phyloP scores from a whole-genome alignment of 1,140 invertebrate genomes.

The Globodera rostochiensis region DNA sequence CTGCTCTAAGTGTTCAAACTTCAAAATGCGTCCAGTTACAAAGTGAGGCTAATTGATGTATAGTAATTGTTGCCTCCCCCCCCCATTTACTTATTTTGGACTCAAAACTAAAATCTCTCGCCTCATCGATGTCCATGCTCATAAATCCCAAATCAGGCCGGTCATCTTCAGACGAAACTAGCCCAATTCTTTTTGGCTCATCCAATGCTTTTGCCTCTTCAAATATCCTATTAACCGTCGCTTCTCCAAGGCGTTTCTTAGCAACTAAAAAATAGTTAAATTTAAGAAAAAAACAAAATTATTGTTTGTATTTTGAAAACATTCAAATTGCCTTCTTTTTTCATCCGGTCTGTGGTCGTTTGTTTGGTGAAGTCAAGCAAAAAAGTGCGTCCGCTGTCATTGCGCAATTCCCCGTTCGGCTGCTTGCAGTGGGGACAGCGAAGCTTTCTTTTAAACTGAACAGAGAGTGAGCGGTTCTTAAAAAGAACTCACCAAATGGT shows the following conservation, averaged over 20 bases:
- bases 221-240: constrained; percentile 13
- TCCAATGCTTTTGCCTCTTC: constrained; percentile 20
- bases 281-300: not conserved
- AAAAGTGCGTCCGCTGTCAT: constrained; percentile 51
- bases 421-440: constrained; percentile 60
- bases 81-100: no score
- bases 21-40: no score
- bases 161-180: constrained; percentile 11
- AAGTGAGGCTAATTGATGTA: no score
- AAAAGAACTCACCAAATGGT: constrained; percentile 36
- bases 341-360: constrained; percentile 19
- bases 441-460: constrained; percentile 56
- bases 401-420: constrained; percentile 54
- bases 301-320: not conserved
- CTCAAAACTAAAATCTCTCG: not conserved
- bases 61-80: no score
- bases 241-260: constrained; percentile 15
- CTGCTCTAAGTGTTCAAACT: no score
- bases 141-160: constrained; percentile 18
- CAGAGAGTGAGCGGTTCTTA: not conserved
- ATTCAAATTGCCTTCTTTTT: constrained; percentile 21
- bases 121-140: not conserved
- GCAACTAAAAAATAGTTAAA: not conserved
- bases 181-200: not conserved
- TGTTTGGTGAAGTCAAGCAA: constrained; percentile 56